Conservation (phyloP, 2,888 invertebrate species). For the Meghimatium bilineatum region DNA sequence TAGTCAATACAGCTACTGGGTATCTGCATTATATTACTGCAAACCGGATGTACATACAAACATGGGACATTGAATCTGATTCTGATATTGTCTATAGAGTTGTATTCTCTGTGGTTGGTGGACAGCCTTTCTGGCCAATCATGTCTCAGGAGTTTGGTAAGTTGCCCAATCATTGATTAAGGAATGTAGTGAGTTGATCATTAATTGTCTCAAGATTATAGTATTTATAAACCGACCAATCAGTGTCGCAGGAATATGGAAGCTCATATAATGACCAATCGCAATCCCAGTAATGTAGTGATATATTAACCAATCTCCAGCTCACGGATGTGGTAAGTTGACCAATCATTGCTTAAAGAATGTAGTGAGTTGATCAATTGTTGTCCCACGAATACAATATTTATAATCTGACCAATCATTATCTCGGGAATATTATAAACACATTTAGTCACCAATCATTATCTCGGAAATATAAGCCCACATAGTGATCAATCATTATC, state of each 20-base stretch:
- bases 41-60: not conserved
- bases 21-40: not conserved
- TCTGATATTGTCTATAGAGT: not conserved
- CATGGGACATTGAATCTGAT: slow-evolving; percentile 17
- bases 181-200: not conserved
- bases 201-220: no score
- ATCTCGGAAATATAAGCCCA: no score
- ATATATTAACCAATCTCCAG: not conserved
- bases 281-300: no score
- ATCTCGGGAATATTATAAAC: not conserved
- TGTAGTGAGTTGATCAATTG: no score
- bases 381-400: no score
- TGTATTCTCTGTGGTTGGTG: not conserved
- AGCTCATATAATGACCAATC: not conserved
- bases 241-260: not conserved
- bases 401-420: not conserved
- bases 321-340: slow-evolving; percentile 11
- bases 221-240: not conserved
- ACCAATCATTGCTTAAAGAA: no score
- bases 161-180: not conserved
- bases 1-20: not conserved
- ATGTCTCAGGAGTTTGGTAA: slow-evolving; percentile 21
- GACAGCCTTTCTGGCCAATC: slow-evolving; percentile 2
- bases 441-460: not conserved
- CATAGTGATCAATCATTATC: no score